These are phyloP conservation scores for Chaetodon trifascialis DNA, from an alignment of 2,113 vertebrate genomes.

Conservation along the genomic window DNA sequence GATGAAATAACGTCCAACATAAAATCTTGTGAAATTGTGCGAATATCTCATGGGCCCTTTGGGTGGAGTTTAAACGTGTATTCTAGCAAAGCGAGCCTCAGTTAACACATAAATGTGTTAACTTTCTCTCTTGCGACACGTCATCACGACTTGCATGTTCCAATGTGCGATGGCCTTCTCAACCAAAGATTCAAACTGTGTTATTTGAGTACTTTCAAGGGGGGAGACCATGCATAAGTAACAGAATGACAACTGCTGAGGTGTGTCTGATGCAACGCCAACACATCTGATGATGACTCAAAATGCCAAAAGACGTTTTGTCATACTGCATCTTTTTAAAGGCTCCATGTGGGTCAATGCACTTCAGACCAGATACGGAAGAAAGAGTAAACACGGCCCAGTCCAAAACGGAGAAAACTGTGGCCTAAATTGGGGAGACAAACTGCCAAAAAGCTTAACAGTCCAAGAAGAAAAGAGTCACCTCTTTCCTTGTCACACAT, in stretches of 20 bases:
- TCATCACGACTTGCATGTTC: neutral
- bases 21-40: neutral
- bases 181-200: neutral
- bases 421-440: slow-evolving; percentile 23
- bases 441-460: slow-evolving; percentile 17
- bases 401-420: neutral
- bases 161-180: neutral
- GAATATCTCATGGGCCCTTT: no score
- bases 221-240: neutral
- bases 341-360: slow-evolving; percentile 26
- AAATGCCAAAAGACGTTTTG: slow-evolving; percentile 40
- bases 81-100: neutral
- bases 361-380: neutral
- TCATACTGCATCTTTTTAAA: slow-evolving; percentile 18
- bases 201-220: neutral
- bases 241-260: neutral
- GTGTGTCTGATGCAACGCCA: slow-evolving; percentile 1
- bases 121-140: neutral
- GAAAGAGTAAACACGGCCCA: neutral
- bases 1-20: no score
- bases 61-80: no score
- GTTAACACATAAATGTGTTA: no score
- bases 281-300: slow-evolving; percentile 18
- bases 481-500: slow-evolving; percentile 12
- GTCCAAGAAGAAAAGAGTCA: neutral